These are phyloP conservation scores for Megalops cyprinoides DNA, from an alignment of 2,797 vertebrate genomes.

Conservation along the genomic window DNA sequence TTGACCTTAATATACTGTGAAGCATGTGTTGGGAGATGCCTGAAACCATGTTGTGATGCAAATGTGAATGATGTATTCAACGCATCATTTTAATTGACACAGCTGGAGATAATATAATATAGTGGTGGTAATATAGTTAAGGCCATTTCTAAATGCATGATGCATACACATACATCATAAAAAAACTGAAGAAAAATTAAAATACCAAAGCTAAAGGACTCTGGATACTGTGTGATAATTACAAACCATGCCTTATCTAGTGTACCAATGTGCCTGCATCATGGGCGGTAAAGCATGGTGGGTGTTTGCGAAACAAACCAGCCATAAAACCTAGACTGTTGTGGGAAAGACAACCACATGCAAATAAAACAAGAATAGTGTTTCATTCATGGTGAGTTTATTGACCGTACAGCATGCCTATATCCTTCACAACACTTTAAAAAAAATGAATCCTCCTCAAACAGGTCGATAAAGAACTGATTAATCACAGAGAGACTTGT, in stretches of 20 bases:
- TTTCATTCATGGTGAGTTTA: slow-evolving; percentile 84
- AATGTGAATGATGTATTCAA: too few species aligned
- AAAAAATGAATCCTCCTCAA: slow-evolving; percentile 71
- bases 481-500: slow-evolving; percentile 70
- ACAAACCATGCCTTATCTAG: background rate
- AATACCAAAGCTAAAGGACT: background rate
- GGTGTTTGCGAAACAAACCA: background rate
- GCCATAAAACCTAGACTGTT: too few species aligned
- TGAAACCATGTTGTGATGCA: too few species aligned
- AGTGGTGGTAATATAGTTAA: too few species aligned
- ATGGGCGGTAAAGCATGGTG: background rate
- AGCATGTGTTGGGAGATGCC: too few species aligned
- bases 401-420: slow-evolving; percentile 79
- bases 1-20: too few species aligned
- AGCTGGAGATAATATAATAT: too few species aligned
- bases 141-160: too few species aligned
- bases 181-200: background rate
- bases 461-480: slow-evolving; percentile 71
- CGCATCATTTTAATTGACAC: too few species aligned
- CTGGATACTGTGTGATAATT: background rate
- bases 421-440: slow-evolving; percentile 75
- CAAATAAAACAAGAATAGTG: slow-evolving; percentile 13
- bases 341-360: too few species aligned
- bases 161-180: background rate
- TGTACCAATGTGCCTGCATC: background rate